phyloP scores from a whole-genome alignment of 2,797 vertebrate species.

The Schizothorax lantsangensis region DNA sequence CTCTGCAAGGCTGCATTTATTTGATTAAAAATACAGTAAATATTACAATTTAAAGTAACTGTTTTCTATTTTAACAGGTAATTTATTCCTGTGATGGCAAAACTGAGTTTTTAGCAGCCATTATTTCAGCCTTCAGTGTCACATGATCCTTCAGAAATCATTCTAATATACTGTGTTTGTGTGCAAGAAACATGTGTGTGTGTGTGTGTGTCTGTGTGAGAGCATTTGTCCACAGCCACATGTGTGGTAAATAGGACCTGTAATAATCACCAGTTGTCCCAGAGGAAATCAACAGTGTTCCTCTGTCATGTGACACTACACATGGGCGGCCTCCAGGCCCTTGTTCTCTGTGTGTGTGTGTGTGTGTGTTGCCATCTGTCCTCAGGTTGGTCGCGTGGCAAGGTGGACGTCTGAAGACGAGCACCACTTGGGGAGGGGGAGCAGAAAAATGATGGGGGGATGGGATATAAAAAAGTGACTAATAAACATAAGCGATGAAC shows the following conservation, averaged over 20 bases:
- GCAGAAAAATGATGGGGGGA: conserved; percentile 68
- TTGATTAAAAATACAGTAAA: neutral
- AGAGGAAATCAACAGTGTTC: conserved; percentile 91
- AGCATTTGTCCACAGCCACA: conserved; percentile 2
- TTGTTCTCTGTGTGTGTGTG: conserved; percentile 48
- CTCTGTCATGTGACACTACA: conserved; percentile 82
- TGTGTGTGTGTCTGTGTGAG: neutral
- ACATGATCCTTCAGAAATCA: neutral
- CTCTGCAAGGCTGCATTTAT: neutral
- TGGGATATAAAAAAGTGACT: conserved; percentile 85
- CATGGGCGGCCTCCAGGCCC: conserved; percentile 78
- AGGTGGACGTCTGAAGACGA: conserved; percentile 69
- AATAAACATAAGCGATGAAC: conserved; percentile 97
- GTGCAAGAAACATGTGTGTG: neutral
- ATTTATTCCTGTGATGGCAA: neutral
- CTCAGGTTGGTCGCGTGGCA: conserved; percentile 70
- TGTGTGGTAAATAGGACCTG: conserved; percentile 64
- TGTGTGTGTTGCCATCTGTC: conserved; percentile 76
- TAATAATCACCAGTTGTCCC: conserved; percentile 86
- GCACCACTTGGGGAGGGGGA: conserved; percentile 68
- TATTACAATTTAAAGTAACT: neutral
- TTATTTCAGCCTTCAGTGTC: neutral
- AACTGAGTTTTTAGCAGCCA: neutral
- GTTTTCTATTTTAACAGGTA: too few species aligned
- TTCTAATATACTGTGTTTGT: neutral